phyloP scores from a whole-genome alignment of 2,888 invertebrate species.

The Glyphotaelius pellucidus region DNA sequence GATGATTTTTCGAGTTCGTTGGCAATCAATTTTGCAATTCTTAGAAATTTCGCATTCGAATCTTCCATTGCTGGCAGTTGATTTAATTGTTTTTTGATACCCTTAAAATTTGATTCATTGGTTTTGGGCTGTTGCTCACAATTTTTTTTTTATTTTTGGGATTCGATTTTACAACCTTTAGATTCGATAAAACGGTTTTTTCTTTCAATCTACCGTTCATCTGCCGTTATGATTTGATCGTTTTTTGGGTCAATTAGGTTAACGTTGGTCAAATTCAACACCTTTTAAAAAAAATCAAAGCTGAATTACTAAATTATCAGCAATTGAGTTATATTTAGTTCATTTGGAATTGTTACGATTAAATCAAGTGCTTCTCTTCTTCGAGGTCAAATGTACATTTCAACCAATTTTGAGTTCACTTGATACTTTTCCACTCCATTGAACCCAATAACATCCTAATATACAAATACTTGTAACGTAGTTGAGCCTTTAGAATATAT shows the following conservation, averaged over 20 bases:
- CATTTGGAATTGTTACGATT: not conserved
- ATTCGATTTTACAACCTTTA: not conserved
- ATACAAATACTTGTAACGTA: not conserved
- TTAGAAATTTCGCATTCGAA: not conserved
- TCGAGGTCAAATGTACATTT: not conserved
- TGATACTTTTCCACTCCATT: not conserved
- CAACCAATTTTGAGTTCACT: not conserved
- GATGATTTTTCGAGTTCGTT: too few species aligned
- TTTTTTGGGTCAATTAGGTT: not conserved
- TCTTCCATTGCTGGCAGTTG: not conserved
- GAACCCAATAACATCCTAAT: not conserved
- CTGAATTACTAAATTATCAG: not conserved
- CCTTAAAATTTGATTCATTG: not conserved
- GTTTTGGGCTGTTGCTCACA: not conserved
- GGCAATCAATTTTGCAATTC: not conserved
- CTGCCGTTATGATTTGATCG: not conserved
- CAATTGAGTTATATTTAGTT: not conserved
- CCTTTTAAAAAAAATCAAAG: not conserved
- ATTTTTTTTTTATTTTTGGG: not conserved
- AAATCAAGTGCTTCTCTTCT: not conserved
- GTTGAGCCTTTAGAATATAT: not conserved
- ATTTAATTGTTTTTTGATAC: not conserved
- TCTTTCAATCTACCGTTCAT: not conserved
- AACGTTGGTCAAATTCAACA: not conserved
- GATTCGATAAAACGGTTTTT: not conserved